Conservation (phyloP, 2,797 vertebrate genomes). For the Onychomys torridus region DNA sequence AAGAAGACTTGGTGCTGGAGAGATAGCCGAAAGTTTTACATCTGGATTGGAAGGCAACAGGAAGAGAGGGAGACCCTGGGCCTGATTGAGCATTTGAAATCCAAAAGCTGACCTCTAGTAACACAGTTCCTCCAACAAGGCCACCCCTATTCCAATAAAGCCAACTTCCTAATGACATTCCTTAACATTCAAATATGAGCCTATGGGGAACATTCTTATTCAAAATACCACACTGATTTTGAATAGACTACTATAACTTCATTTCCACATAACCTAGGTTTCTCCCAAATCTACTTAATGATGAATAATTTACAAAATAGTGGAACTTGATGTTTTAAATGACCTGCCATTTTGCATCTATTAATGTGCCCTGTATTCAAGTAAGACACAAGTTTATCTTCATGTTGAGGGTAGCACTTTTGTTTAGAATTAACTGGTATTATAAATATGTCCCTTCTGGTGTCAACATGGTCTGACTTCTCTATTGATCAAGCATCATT, state of each 20-base stretch:
- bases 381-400: background rate
- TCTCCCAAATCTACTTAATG: background rate
- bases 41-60: background rate
- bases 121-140: background rate
- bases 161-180: background rate
- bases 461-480: constrained; percentile 63
- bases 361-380: background rate
- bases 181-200: background rate
- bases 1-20: background rate
- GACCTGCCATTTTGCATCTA: background rate
- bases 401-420: background rate
- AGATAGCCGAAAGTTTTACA: background rate
- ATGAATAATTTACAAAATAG: constrained; percentile 35
- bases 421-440: constrained; percentile 35
- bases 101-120: background rate
- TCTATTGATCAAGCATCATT: constrained; percentile 64
- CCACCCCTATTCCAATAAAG: background rate
- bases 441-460: constrained; percentile 58
- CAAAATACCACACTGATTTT: background rate
- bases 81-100: background rate
- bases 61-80: no score
- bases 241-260: background rate
- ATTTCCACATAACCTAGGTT: background rate
- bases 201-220: background rate
- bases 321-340: background rate